Evolutionary conservation across 2,888 invertebrate species (phyloP).

Genomic region (Erebia palarica): DNA sequence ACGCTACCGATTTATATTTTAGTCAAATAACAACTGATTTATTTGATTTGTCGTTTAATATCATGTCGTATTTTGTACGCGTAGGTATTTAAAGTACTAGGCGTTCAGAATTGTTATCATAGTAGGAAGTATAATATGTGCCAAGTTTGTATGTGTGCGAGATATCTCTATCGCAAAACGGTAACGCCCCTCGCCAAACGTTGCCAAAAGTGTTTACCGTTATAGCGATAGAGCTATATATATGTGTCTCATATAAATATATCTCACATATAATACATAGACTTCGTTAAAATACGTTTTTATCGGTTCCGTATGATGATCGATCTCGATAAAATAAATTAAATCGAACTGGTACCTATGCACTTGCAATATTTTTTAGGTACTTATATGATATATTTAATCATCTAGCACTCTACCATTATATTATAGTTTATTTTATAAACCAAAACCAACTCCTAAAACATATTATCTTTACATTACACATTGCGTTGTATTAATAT

Average conservation of each 20-base stretch:
- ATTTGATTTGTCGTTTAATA: background rate
- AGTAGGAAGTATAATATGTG: constrained; percentile 29
- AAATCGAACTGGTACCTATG: background rate
- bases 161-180: constrained; percentile 56
- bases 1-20: too few species aligned
- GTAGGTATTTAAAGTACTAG: constrained; percentile 54
- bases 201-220: constrained; percentile 73
- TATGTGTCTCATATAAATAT: constrained; percentile 9
- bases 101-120: constrained; percentile 54
- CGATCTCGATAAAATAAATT: background rate
- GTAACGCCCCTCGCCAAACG: constrained; percentile 70
- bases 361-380: too few species aligned
- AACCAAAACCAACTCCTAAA: too few species aligned
- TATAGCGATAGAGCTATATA: constrained; percentile 3
- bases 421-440: too few species aligned
- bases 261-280: background rate
- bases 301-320: constrained; percentile 24
- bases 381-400: too few species aligned
- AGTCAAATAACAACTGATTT: background rate
- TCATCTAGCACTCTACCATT: too few species aligned
- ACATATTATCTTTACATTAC: too few species aligned
- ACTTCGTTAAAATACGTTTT: background rate
- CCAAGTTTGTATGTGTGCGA: constrained; percentile 36
- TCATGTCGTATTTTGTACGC: background rate
- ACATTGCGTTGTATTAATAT: too few species aligned